These are phyloP conservation scores for Nicator chloris DNA, from an alignment of 2,113 vertebrate species.

Conservation along the genomic window DNA sequence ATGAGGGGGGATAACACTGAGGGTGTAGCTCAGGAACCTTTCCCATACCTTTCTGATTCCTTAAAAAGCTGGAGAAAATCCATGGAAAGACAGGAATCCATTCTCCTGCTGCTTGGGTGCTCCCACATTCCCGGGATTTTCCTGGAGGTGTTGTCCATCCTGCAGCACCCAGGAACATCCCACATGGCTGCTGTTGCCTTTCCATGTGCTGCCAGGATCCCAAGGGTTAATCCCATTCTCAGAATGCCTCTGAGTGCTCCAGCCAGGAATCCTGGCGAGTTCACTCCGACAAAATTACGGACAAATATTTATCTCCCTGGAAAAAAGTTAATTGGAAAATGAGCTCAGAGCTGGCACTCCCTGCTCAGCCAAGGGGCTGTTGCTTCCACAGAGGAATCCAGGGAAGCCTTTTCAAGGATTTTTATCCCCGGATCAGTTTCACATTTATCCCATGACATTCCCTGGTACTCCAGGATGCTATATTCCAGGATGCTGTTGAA, in stretches of 20 bases:
- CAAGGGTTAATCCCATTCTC: neutral
- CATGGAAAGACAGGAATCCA: rapidly evolving
- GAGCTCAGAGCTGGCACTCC: neutral
- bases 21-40: neutral
- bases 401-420: neutral
- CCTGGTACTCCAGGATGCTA: rapidly evolving
- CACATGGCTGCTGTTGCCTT: neutral
- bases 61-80: neutral
- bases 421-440: neutral
- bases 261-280: neutral
- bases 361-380: rapidly evolving
- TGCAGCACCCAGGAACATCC: neutral
- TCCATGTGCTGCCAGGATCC: neutral
- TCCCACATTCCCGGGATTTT: neutral
- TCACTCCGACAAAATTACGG: neutral
- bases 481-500: no score
- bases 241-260: rapidly evolving
- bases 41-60: neutral
- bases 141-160: neutral
- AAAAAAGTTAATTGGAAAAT: neutral
- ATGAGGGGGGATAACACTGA: rapidly evolving
- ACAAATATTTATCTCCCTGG: neutral
- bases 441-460: rapidly evolving
- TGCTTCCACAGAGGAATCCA: neutral
- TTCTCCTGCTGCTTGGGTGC: rapidly evolving